phyloP scores from a whole-genome alignment of 2,888 invertebrate species.

The Rhagonycha lutea region DNA sequence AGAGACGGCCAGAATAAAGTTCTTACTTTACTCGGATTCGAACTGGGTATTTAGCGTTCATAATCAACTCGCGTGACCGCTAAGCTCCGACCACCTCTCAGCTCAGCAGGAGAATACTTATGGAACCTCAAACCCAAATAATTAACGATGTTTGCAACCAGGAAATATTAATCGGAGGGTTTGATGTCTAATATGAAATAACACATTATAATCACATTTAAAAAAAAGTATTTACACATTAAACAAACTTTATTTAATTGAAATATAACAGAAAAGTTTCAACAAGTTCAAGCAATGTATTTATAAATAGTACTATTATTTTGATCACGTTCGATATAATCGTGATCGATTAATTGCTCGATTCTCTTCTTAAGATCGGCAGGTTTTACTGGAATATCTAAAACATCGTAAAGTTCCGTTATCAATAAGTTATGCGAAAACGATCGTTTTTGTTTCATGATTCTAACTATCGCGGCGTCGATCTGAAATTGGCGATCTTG shows the following conservation, averaged over 20 bases:
- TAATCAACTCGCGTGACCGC: too few species aligned
- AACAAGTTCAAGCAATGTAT: slow-evolving; percentile 89
- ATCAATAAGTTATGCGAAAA: slow-evolving; percentile 93
- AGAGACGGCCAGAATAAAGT: too few species aligned
- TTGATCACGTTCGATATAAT: slow-evolving; percentile 97
- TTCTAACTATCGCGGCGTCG: slow-evolving; percentile 96
- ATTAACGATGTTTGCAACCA: too few species aligned
- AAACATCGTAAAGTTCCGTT: slow-evolving; percentile 91
- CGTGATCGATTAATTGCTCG: slow-evolving; percentile 95
- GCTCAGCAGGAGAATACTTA: too few species aligned
- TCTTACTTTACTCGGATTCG: too few species aligned
- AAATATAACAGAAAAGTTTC: not conserved
- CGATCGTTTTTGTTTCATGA: slow-evolving; percentile 97
- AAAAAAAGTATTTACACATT: not conserved
- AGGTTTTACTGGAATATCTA: slow-evolving; percentile 98
- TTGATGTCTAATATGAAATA: too few species aligned
- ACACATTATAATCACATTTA: too few species aligned
- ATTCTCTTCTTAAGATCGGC: slow-evolving; percentile 97
- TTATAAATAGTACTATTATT: slow-evolving; percentile 77
- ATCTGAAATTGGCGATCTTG: slow-evolving; percentile 99
- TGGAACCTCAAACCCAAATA: too few species aligned
- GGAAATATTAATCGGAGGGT: too few species aligned
- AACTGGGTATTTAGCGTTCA: too few species aligned
- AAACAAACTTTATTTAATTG: not conserved
- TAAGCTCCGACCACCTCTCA: too few species aligned